phyloP scores from a whole-genome alignment of 2,888 invertebrate genomes.

The Pycnomerus fuliginosus region DNA sequence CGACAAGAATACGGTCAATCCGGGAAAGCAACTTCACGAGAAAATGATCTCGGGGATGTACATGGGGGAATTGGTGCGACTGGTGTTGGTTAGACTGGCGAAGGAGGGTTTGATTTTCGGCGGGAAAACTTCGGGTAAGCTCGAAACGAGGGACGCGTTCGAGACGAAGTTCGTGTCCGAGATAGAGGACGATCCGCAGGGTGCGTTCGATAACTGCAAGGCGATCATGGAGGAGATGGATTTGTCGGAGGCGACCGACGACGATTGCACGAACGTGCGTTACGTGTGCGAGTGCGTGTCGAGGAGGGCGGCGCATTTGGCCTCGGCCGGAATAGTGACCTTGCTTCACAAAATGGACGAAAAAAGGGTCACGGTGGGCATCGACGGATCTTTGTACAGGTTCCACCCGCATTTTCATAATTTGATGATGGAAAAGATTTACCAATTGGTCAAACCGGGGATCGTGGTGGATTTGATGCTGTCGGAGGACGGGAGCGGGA shows the following conservation, averaged over 20 bases:
- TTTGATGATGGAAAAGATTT: slow-evolving; percentile 88
- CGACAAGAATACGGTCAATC: slow-evolving; percentile 82
- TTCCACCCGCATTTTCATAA: slow-evolving; percentile 95
- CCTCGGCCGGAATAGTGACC: slow-evolving; percentile 85
- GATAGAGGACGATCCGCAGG: slow-evolving; percentile 86
- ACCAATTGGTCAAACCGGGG: slow-evolving; percentile 70
- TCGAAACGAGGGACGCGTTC: slow-evolving; percentile 80
- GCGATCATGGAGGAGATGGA: slow-evolving; percentile 87
- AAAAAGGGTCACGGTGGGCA: slow-evolving; percentile 86
- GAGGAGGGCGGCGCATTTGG: slow-evolving; percentile 87
- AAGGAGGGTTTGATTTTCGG: slow-evolving; percentile 77
- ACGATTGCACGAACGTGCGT: neutral
- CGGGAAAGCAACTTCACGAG: slow-evolving; percentile 85
- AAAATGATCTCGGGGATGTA: slow-evolving; percentile 99
- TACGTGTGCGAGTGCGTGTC: slow-evolving; percentile 92
- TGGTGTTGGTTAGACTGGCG: slow-evolving; percentile 80
- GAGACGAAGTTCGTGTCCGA: slow-evolving; percentile 98
- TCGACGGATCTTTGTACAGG: slow-evolving; percentile 96
- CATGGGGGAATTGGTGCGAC: slow-evolving; percentile 92
- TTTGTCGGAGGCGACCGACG: slow-evolving; percentile 13
- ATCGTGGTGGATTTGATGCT: slow-evolving; percentile 88
- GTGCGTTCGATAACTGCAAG: slow-evolving; percentile 74
- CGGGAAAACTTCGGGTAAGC: slow-evolving; percentile 76
- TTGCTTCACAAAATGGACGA: slow-evolving; percentile 90
- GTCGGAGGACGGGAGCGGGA: slow-evolving; percentile 95